A percentile compares a stretch with the other conserved stretches of the same genome.
phyloP scores from a whole-genome alignment of 2,113 vertebrate genomes.

The Australoheros scitulus region DNA sequence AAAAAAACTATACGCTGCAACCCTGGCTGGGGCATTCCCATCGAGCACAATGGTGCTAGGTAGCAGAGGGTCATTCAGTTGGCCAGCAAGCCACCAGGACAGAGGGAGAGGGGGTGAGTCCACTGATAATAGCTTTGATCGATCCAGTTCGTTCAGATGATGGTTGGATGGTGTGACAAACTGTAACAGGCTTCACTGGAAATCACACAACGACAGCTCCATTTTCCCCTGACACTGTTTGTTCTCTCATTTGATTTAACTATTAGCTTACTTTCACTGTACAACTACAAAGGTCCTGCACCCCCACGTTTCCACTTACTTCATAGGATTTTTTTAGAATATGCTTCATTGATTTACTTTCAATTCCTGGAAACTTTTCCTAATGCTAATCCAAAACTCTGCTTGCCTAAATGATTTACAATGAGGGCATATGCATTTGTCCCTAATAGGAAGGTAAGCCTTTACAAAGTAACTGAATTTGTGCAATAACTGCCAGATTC shows the following conservation, averaged over 20 bases:
- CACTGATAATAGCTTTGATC: slow-evolving; percentile 47
- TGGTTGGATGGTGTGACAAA: slow-evolving; percentile 19
- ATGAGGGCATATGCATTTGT: neutral
- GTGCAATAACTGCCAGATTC: slow-evolving; percentile 9
- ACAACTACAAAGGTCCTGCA: neutral
- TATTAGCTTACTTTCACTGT: neutral
- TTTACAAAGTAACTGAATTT: neutral
- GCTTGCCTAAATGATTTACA: neutral
- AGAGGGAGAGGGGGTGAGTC: slow-evolving; percentile 19
- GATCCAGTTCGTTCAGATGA: slow-evolving; percentile 37
- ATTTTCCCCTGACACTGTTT: neutral
- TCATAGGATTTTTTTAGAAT: neutral
- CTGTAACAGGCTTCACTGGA: slow-evolving; percentile 7
- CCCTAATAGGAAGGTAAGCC: neutral
- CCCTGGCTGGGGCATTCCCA: slow-evolving; percentile 22
- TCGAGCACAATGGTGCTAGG: slow-evolving; percentile 33
- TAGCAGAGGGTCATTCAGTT: slow-evolving; percentile 46
- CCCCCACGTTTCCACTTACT: neutral
- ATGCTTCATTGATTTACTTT: neutral
- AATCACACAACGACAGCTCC: neutral
- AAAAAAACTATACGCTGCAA: slow-evolving; percentile 23
- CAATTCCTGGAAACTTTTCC: neutral
- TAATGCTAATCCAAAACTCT: neutral
- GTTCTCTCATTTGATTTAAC: neutral
- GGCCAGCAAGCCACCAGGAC: slow-evolving; percentile 40